Base-by-base conservation (phyloP, 2,113 vertebrate species). In the Xiphophorus hellerii region DNA sequence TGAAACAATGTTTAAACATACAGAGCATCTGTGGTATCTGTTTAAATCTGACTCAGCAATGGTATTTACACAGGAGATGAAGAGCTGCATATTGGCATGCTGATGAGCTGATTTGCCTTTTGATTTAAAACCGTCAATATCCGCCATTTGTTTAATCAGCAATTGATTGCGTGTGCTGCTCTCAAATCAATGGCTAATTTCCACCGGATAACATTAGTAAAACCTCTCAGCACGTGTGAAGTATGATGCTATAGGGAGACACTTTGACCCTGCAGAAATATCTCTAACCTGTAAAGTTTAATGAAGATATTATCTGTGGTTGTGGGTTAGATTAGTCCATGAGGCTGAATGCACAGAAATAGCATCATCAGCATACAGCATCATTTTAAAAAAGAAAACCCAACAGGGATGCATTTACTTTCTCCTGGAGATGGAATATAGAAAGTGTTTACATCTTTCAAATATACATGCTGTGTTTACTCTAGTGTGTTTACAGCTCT, bases 141-240 rank as follows among this genome's bases (percentile, higher is more conserved):
- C 77, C 77, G 65, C 60, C 80, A 64, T 84, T 83, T 62, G 54
- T 91, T 92, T 87, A 73, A 91, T 93, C 85, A 89, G 74, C 77
- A 31, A 92, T 90, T 71, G 66, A 92, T 89, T 62, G 68, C 37
- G 62, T 84, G 81, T 83, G 78, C 61, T 76, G 61, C 37, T 71
- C 78, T 71, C 73, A 88, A 93, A 92, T 94, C 89, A 92, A 92
- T 94, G 72, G 58, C 74, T 90, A 78, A 87, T 94, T 92, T 93
- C 88, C 87, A 67, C 62, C 70, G 73, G 83, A 90, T 90, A 91
- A 88, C 90, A 91, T 84, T 90, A 92, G 83, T 65, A 77, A 76
- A 90, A 66, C 66, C 84, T 89, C 88, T 88, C 70, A 89, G 79
- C 78, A 77, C 78, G 76, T 78, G 81, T 81, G 69, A 91, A 75